Evolutionary conservation across 1,140 invertebrate genomes (phyloP).

Genomic region (Charaxes varanes): DNA sequence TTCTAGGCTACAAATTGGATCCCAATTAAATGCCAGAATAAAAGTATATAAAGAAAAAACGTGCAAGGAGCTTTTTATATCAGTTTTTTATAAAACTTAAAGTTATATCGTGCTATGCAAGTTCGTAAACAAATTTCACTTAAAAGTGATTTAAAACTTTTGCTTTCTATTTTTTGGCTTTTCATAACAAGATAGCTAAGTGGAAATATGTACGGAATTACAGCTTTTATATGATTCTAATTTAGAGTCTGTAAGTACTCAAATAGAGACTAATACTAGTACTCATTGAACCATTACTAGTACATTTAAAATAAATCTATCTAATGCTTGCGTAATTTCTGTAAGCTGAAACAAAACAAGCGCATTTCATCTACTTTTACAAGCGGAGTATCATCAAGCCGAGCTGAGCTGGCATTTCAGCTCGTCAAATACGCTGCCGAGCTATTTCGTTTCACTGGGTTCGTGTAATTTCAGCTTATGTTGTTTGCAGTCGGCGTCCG

Average conservation of each 20-base stretch:
- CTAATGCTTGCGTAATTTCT: neutral
- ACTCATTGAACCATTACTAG: too few species aligned
- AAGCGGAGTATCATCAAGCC: neutral
- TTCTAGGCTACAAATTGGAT: slow-evolving; percentile 14
- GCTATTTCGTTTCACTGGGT: slow-evolving; percentile 12
- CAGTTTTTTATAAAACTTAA: too few species aligned
- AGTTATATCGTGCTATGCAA: slow-evolving; percentile 1
- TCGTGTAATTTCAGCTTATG: slow-evolving; percentile 27
- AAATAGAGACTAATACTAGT: too few species aligned
- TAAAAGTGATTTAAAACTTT: too few species aligned
- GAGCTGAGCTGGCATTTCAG: neutral
- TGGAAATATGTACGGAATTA: too few species aligned
- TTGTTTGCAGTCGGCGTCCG: slow-evolving; percentile 24
- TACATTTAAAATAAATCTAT: too few species aligned
- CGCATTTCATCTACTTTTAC: slow-evolving; percentile 1
- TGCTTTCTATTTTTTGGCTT: too few species aligned
- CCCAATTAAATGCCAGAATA: slow-evolving; percentile 9
- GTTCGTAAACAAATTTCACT: too few species aligned
- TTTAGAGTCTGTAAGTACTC: too few species aligned
- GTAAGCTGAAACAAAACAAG: neutral
- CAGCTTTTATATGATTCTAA: too few species aligned
- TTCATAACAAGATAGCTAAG: too few species aligned
- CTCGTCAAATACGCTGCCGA: slow-evolving; percentile 22
- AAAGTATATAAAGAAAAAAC: slow-evolving; percentile 17
- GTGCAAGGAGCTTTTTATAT: too few species aligned